Evolutionary conservation across 2,888 invertebrate species (phyloP), one percentile per base, ranked within the genome.

Genomic region (Eristalinus sepulchralis): DNA sequence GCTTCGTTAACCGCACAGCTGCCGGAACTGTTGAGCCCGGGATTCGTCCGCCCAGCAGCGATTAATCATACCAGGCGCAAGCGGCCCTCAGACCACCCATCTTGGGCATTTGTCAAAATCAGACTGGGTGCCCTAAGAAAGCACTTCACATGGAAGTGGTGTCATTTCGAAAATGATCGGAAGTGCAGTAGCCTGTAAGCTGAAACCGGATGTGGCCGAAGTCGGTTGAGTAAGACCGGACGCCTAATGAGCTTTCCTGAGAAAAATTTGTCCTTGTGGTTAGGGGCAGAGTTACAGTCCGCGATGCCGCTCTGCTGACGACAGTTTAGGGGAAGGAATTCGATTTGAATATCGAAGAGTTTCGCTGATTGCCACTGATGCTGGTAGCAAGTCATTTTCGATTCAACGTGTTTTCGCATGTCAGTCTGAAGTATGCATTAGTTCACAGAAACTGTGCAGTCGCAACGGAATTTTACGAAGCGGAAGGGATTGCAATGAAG

Each of bases 1-100:
- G 59, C 47, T 39, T 66, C 68, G 57, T 83, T 71, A 67, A 47
- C 55, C 39, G 6, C 53, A 70, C 39, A 60, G 24, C 55, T 57
- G 59, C 68, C 76, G 68, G 66, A 71, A 67, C 63, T 64, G 60
- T 20, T 10, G 67, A 39, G 34, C 57, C 36, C 20, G 36, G 6
- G 55, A n/a, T 20, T 22, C 64, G n/a, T 17, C 47, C 22, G 17
- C 33, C 55, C 60, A 76, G 55, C 27, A 59, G 73, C 55, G 47
- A 86, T 86, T 83, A 79, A 86, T 86, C 79, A 86, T 75, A 55
- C 66, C 39, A 78, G 68, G 36, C 47, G 39, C 53, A 62, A 3
- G 22, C 6, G 6, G 34, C 20, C 27, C 57, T 17, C 22, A 1
- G 31, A 17, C 53, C 3, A 57, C 17, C 5, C 36, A 31, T 31